Evolutionary conservation across 2,888 invertebrate genomes (phyloP).

Genomic region (Autographa pulchrina): DNA sequence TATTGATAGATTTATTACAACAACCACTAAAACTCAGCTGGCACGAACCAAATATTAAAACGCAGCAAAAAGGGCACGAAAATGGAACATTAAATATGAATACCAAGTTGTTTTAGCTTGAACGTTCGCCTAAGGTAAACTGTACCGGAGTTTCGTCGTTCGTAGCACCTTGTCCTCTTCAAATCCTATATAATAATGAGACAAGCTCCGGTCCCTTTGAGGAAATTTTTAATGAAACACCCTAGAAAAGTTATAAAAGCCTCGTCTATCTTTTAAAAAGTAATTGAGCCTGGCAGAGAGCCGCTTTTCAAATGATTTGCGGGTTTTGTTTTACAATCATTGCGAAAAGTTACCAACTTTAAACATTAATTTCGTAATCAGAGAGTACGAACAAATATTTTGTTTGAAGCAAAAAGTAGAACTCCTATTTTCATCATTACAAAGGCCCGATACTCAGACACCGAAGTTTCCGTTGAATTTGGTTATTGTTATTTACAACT

Average conservation of each 20-base stretch:
- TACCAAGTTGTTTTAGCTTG: constrained; percentile 55
- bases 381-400: constrained; percentile 56
- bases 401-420: constrained; percentile 44
- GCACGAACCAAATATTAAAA: constrained; percentile 47
- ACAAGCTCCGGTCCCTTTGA: constrained; percentile 78
- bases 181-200: constrained; percentile 82
- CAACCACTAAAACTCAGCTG: constrained; percentile 17
- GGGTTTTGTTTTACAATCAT: constrained; percentile 65
- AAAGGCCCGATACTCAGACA: constrained; percentile 28
- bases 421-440: constrained; percentile 40
- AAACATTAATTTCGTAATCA: constrained; percentile 62
- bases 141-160: constrained; percentile 70
- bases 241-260: constrained; percentile 80
- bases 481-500: constrained; percentile 33
- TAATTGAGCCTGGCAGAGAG: constrained; percentile 76
- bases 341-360: constrained; percentile 62
- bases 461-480: constrained; percentile 32
- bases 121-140: constrained; percentile 68
- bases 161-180: constrained; percentile 73
- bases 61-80: constrained; percentile 44
- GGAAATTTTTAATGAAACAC: constrained; percentile 82
- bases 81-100: constrained; percentile 60
- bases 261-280: constrained; percentile 76
- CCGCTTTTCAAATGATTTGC: constrained; percentile 68
- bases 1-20: constrained; percentile 26